phyloP scores from a whole-genome alignment of 2,888 invertebrate genomes.

The Lymantria dispar region DNA sequence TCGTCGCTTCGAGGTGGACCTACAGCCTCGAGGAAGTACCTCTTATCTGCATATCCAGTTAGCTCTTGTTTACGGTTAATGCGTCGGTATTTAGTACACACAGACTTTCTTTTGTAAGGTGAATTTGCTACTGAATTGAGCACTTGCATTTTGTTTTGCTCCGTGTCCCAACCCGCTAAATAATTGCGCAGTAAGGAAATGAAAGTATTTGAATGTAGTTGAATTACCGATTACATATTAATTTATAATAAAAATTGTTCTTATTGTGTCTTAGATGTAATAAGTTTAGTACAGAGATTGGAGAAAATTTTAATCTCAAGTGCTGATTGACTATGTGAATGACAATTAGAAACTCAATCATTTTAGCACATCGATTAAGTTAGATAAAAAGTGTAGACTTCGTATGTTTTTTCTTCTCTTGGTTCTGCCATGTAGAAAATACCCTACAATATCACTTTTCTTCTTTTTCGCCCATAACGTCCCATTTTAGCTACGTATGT shows the following conservation, averaged over 20 bases:
- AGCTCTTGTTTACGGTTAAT: conserved; percentile 46
- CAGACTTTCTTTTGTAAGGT: conserved; percentile 36
- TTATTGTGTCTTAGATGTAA: background rate
- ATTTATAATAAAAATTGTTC: conserved; percentile 1
- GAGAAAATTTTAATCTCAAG: background rate
- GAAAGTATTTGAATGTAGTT: conserved; percentile 9
- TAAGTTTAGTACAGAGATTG: background rate
- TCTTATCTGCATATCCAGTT: conserved; percentile 49
- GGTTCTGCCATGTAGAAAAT: too few relatives aligned
- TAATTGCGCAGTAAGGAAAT: conserved; percentile 11
- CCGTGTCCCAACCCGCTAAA: background rate
- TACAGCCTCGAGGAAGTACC: conserved; percentile 44
- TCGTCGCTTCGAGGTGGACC: conserved; percentile 42
- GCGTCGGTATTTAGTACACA: conserved; percentile 50
- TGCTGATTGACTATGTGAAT: too few relatives aligned
- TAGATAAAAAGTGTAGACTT: too few relatives aligned
- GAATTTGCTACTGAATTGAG: conserved; percentile 22
- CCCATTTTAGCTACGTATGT: too few relatives aligned
- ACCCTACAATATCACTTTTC: too few relatives aligned
- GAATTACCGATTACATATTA: conserved; percentile 8
- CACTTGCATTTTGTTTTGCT: conserved; percentile 5
- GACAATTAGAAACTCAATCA: too few relatives aligned
- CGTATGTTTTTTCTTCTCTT: too few relatives aligned
- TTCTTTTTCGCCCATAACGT: too few relatives aligned
- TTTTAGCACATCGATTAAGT: too few relatives aligned